Percentiles rank a stretch among this genome's conserved stretches.
Evolutionary conservation across 2,113 vertebrate genomes (phyloP).

Genomic region (Tylochromis polylepis): DNA sequence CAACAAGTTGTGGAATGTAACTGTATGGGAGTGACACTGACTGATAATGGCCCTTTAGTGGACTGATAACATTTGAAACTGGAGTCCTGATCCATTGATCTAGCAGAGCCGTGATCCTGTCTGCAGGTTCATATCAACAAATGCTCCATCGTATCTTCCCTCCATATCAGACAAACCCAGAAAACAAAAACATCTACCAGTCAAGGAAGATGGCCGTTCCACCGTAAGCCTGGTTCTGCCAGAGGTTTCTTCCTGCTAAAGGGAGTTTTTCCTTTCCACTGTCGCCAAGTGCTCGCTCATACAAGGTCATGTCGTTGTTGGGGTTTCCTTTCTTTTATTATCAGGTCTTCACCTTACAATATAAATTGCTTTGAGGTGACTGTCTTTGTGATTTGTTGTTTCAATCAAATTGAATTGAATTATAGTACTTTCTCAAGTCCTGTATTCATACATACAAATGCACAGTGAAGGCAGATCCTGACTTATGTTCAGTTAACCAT

Average conservation of each 20-base stretch:
- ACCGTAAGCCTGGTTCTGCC: not conserved
- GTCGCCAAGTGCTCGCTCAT: not conserved
- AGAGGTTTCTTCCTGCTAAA: not conserved
- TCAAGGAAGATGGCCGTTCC: not conserved
- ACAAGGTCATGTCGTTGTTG: not conserved
- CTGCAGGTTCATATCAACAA: not conserved
- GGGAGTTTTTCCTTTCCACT: not conserved
- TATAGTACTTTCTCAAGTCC: not conserved
- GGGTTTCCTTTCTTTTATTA: not conserved
- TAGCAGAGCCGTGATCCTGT: not conserved
- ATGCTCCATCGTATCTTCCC: not conserved
- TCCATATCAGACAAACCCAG: accelerated
- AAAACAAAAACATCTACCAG: not conserved
- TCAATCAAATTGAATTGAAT: not conserved
- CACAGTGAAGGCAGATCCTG: not conserved
- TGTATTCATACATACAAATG: not conserved
- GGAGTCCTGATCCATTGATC: not conserved
- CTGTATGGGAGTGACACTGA: not conserved
- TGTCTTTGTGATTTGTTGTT: not conserved
- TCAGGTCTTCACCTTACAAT: not conserved
- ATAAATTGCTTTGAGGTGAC: not conserved
- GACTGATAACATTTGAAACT: not conserved
- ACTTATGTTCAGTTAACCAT: not conserved
- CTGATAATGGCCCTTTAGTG: not conserved
- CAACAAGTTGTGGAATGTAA: not conserved